These are phyloP conservation scores for Saccopteryx leptura DNA, from an alignment of 2,113 vertebrate species.

Conservation along the genomic window DNA sequence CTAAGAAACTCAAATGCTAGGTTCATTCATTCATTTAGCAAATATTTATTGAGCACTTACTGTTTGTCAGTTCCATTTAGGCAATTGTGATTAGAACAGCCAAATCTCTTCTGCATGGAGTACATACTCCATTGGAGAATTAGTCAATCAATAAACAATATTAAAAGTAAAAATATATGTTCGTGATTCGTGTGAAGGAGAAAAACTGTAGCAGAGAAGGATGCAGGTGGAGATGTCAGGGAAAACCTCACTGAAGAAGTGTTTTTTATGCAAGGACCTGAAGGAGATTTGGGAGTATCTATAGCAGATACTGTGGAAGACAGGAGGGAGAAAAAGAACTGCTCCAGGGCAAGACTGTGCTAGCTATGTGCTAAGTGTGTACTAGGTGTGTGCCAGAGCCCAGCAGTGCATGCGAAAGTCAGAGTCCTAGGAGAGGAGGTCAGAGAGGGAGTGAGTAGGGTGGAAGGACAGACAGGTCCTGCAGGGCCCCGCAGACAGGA, in stretches of 20 bases:
- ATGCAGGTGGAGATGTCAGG: not conserved
- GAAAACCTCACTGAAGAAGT: not conserved
- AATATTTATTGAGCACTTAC: not conserved
- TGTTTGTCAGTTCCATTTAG: not conserved
- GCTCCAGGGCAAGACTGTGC: not conserved
- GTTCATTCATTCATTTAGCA: not conserved
- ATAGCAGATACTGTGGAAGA: not conserved
- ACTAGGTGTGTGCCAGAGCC: not conserved
- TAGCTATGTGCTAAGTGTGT: no score
- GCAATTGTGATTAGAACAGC: not conserved
- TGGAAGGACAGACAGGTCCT: not conserved
- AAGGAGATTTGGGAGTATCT: not conserved
- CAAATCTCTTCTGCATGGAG: not conserved
- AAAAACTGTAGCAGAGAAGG: not conserved
- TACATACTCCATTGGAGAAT: not conserved
- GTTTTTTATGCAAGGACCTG: not conserved
- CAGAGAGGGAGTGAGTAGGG: not conserved
- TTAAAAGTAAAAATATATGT: not conserved
- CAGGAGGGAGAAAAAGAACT: not conserved
- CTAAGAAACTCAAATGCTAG: no score
- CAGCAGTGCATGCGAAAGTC: not conserved
- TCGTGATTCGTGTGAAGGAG: not conserved
- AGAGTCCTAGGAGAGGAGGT: not conserved
- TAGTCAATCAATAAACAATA: not conserved
- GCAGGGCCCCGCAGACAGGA: not conserved